Evolutionary conservation across 2,113 vertebrate genomes (phyloP), one percentile per base, ranked within the genome.

Genomic region (Telmatochromis sp.): DNA sequence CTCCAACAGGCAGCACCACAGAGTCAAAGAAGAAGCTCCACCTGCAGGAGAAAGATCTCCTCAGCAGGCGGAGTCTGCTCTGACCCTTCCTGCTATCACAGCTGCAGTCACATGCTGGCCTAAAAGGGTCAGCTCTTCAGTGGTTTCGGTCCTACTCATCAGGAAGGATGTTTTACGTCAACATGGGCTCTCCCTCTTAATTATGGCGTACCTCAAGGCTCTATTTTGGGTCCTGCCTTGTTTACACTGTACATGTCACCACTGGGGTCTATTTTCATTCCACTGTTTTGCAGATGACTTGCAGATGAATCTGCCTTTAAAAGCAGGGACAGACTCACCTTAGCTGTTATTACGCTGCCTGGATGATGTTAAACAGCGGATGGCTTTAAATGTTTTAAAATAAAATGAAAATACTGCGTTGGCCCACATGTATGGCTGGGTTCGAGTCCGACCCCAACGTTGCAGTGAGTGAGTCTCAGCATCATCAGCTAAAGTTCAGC

Each of bases 201-300:
- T 53, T n/a, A n/a, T 53, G 49, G 49, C 3, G 9, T n/a, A 10
- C 49, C 49, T 53, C 49, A 53, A 53, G 49, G 19, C 49, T 53
- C 49, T 53, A 53, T n/a, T 1, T 53, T 53, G 49, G 49, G 49
- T 51, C 49, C 49, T 51, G 17, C 5, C 49, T 53, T 6, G 49
- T 53, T 53, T 53, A 10, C 49, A 53, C 49, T 53, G 47, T 51
- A 53, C 49, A n/a, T 3, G 49, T 53, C 0, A 0, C 49, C 19
- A n/a, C 9, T n/a, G 19, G 49, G 49, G 19, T 53, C 19, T 53
- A 53, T 53, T 53, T 51, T 51, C 49, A 51, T 51, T n/a, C 49
- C 49, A 51, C 49, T n/a, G 49, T 51, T 51, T 51, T n/a, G 49
- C 49, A n/a, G 49, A 51, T n/a, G 49, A 51, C 49, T 51, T 51